Conservation (phyloP, 2,797 vertebrate species). For the Gorsachius magnificus region DNA sequence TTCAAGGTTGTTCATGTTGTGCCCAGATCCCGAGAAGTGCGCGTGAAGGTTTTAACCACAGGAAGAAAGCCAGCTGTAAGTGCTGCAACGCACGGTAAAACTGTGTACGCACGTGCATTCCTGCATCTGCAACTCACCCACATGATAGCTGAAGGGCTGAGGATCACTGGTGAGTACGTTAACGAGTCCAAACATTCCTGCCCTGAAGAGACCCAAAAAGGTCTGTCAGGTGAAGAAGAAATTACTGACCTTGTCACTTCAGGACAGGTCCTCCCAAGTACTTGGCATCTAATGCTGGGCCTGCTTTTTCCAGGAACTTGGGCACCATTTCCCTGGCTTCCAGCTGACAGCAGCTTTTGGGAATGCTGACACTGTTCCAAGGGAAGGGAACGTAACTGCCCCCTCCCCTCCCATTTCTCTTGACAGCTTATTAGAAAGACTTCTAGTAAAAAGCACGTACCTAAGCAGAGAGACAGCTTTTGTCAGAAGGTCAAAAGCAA, state of each 20-base stretch:
- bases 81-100: neutral
- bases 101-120: neutral
- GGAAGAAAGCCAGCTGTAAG: conserved; percentile 36
- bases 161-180: neutral
- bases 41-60: conserved; percentile 19
- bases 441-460: neutral
- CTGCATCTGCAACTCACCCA: neutral
- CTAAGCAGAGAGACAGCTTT: neutral
- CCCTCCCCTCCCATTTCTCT: neutral
- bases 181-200: neutral
- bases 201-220: neutral
- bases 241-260: neutral
- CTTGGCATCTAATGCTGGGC: neutral
- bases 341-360: neutral
- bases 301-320: neutral
- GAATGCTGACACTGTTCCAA: neutral
- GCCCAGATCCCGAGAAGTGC: neutral
- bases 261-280: neutral
- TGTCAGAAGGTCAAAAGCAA: neutral
- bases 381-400: neutral
- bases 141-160: neutral
- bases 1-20: conserved; percentile 29
- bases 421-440: neutral
- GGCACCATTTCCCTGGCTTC: neutral
- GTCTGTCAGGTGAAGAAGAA: neutral